Percentiles rank a stretch among this genome's conserved stretches.
Conservation (phyloP, 2,797 vertebrate species). For the Takifugu ocellatus region DNA sequence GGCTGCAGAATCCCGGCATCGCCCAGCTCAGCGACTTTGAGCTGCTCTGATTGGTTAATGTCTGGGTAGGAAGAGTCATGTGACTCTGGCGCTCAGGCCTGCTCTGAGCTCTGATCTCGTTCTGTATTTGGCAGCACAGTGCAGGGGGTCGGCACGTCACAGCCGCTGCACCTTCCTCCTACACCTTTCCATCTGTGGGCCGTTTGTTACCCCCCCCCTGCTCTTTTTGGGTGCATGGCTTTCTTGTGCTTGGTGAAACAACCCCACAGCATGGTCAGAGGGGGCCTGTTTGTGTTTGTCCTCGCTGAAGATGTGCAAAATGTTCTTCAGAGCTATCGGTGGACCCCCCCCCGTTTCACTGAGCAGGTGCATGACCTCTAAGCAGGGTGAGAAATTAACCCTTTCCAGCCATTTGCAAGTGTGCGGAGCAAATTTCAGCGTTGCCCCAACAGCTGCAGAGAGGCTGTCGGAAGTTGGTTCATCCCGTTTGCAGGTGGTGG, state of each 20-base stretch:
- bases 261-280: not conserved
- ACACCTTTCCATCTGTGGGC: slow-evolving; percentile 59
- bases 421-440: not conserved
- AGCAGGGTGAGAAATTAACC: slow-evolving; percentile 45
- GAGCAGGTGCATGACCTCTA: slow-evolving; percentile 29
- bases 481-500: slow-evolving; percentile 15
- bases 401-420: slow-evolving; percentile 17
- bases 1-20: slow-evolving; percentile 53
- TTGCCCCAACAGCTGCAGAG: no score
- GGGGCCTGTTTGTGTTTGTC: slow-evolving; percentile 2
- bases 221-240: slow-evolving; percentile 73
- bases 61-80: slow-evolving; percentile 34
- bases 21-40: slow-evolving; percentile 50
- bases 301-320: slow-evolving; percentile 24
- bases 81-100: not conserved
- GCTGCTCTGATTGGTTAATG: slow-evolving; percentile 43
- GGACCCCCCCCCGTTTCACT: not conserved
- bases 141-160: slow-evolving; percentile 56
- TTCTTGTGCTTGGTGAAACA: slow-evolving; percentile 59
- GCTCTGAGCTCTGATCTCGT: slow-evolving; percentile 17
- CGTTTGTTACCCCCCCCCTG: slow-evolving; percentile 26
- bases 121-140: slow-evolving; percentile 70
- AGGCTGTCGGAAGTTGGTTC: not conserved
- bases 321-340: slow-evolving; percentile 17
- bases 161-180: slow-evolving; percentile 28